phyloP scores from a whole-genome alignment of 2,888 invertebrate genomes.

The Hypena proboscidalis region DNA sequence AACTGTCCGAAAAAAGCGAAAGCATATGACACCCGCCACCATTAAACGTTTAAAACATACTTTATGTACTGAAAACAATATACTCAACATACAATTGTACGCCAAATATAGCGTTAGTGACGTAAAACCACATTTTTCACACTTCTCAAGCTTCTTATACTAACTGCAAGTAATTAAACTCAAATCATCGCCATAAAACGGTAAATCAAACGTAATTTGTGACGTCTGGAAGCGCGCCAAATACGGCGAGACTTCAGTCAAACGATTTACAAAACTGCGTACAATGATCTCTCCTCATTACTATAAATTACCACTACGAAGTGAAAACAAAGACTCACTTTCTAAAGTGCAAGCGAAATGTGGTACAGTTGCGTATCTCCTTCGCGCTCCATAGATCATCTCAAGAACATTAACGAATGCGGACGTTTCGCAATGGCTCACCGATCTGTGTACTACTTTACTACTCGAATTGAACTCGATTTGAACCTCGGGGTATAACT shows the following conservation, averaged over 20 bases:
- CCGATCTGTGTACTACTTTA: no score
- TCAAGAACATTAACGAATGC: conserved; percentile 61
- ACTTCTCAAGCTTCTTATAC: conserved; percentile 34
- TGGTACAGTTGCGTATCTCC: conserved; percentile 54
- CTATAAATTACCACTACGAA: conserved; percentile 70
- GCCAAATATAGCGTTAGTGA: conserved; percentile 16
- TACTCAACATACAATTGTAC: conserved; percentile 6
- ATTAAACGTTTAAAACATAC: neutral
- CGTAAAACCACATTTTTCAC: conserved; percentile 28
- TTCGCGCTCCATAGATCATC: conserved; percentile 62
- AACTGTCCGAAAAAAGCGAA: conserved; percentile 8
- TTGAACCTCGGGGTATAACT: neutral
- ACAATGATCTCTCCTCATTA: conserved; percentile 77
- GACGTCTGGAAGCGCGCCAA: conserved; percentile 64
- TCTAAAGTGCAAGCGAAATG: conserved; percentile 75
- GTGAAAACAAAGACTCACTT: conserved; percentile 82
- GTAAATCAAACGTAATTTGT: conserved; percentile 50
- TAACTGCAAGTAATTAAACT: conserved; percentile 48
- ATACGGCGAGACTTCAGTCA: conserved; percentile 57
- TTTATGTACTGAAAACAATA: conserved; percentile 4
- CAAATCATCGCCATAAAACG: conserved; percentile 45
- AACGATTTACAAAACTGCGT: conserved; percentile 70
- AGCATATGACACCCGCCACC: neutral
- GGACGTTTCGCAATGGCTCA: conserved; percentile 62
- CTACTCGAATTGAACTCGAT: conserved; percentile 12